Base-by-base conservation (phyloP, 2,888 invertebrate genomes). In the Brachypterus glaber region DNA sequence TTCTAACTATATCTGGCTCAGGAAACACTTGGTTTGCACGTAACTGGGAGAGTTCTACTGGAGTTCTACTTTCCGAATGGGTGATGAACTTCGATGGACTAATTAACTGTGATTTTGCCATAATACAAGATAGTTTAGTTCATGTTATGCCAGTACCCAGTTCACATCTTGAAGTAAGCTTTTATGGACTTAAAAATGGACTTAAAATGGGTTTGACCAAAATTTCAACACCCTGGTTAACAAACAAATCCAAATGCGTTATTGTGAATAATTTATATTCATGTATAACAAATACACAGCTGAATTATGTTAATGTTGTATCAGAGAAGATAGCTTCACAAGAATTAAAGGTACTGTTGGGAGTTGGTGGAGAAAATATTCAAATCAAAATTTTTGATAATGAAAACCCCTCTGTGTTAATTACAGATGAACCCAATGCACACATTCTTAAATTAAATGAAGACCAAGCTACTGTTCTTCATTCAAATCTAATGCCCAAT, bases 21-120 rank as follows among this genome's bases (percentile, higher is more conserved):
- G 77, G 78, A 40, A 57, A 54, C 35, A 54, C 42, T 13, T 79
- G 79, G 46, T 64, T 83, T 33, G 76, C 87, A 9, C 70, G 90
- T 44, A 82, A 81, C 18, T 91, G 89, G 88, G 84, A 87, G 55
- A 64, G 79, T 4, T 72, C 74, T 21, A 76, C 77, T 48, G 90
- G 86, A 55, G 63, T 78, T 26, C 68, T 86, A 3, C 62, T 79
- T n/a, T 81, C 77, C 70, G 86, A 87, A 61, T 87, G 87, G 87
- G 76, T 76, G 0, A 50, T 79, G n/a, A 44, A 50, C 33, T 48
- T 51, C 3, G 63, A 64, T 27, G 48, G 49, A 40, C 35, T 35
- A 25, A 30, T 40, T 9, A 70, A 72, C 0, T 66, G 73, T 30
- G 48, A 53, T 41, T 55, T 47, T 50, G 47, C 50, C 72, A n/a